Percentiles rank a stretch among this genome's conserved stretches.
Conservation (phyloP, 2,797 vertebrate species). For the Urocyon cinereoargenteus region DNA sequence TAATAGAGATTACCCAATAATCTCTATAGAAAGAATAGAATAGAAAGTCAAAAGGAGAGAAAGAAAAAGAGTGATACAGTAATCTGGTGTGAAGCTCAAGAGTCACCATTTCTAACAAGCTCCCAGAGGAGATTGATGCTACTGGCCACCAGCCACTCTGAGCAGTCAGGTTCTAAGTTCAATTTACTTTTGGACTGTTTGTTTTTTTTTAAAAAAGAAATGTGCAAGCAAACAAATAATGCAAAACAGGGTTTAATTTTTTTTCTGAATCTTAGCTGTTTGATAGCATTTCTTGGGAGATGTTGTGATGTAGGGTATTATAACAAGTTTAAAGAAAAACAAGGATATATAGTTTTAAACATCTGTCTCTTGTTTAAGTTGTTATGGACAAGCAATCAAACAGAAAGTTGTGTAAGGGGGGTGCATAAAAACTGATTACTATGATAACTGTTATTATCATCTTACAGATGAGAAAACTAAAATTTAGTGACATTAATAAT, state of each 20-base stretch:
- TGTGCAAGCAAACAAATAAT: background rate
- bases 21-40: background rate
- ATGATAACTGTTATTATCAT: background rate
- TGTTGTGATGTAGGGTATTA: background rate
- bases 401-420: background rate
- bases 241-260: background rate
- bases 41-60: background rate
- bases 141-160: background rate
- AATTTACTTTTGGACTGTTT: background rate
- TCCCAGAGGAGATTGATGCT: background rate
- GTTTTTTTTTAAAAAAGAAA: background rate
- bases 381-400: background rate
- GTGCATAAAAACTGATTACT: background rate
- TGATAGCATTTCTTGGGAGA: background rate
- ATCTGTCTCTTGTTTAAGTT: background rate
- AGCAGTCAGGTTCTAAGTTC: background rate
- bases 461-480: conserved; percentile 27
- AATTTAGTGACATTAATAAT: background rate
- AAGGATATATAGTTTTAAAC: background rate
- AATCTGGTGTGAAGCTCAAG: background rate
- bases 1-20: background rate
- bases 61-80: background rate
- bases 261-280: background rate
- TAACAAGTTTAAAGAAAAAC: background rate
- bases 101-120: background rate